These are phyloP conservation scores for Cavia aperea DNA, from an alignment of 2,113 vertebrate species.

Conservation along the genomic window DNA sequence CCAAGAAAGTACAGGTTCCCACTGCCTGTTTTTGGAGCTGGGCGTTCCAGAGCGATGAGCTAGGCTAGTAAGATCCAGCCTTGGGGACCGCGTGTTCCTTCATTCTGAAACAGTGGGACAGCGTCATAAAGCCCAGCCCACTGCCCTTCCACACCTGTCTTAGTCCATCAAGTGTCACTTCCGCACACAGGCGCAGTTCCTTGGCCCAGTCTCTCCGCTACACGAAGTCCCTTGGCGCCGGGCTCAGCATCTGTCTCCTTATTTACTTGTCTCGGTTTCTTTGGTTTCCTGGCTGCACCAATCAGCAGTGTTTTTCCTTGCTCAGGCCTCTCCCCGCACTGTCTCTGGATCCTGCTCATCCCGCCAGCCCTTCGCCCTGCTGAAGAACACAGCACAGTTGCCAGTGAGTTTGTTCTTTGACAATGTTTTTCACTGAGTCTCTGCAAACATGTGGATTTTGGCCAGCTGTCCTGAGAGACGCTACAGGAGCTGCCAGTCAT, in stretches of 20 bases:
- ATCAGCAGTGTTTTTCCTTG: neutral
- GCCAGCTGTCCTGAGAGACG: neutral
- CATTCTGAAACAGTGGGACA: neutral
- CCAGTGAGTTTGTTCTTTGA: neutral
- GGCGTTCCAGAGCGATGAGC: neutral
- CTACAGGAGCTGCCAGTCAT: neutral
- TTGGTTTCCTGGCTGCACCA: neutral
- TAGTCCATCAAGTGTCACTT: neutral
- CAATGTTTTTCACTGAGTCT: constrained; percentile 15
- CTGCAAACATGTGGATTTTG: neutral
- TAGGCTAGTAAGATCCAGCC: too few relatives aligned
- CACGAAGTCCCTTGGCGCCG: neutral
- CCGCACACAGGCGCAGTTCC: neutral
- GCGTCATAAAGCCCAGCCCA: neutral
- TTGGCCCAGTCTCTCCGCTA: neutral
- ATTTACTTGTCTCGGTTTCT: neutral
- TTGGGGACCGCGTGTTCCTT: neutral
- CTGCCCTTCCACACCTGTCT: neutral
- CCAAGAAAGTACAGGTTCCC: neutral
- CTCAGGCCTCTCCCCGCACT: neutral
- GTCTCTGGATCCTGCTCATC: neutral
- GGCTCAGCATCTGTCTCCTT: constrained; percentile 4
- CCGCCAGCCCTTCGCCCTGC: neutral
- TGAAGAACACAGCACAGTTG: neutral
- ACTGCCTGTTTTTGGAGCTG: neutral